Conservation (phyloP, 37 sponge, comb jelly and placozoan species). For the Theonella swinhoei region DNA sequence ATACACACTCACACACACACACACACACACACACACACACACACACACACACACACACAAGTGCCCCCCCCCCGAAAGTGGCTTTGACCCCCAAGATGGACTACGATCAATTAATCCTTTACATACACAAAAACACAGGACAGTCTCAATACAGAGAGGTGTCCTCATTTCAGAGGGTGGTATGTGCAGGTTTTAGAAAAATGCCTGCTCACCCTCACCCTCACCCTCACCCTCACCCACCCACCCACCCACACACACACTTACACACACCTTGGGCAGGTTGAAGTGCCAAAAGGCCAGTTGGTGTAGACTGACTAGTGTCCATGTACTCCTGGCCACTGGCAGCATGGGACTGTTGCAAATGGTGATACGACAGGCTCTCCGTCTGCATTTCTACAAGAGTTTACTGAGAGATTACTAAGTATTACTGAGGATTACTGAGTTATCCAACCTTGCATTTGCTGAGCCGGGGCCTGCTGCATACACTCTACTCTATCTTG, state of each 20-base stretch:
- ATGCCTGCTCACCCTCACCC: slow-evolving; percentile 7
- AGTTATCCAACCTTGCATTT: neutral
- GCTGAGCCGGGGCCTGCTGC: neutral
- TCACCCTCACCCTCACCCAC: neutral
- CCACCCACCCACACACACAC: slow-evolving; percentile 14
- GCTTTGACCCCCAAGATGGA: too few relatives aligned
- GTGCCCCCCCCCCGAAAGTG: neutral
- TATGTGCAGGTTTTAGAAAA: neutral
- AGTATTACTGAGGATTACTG: too few relatives aligned
- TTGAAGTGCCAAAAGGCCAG: too few relatives aligned
- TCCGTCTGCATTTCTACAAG: neutral
- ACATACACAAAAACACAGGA: too few relatives aligned
- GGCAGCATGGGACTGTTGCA: neutral
- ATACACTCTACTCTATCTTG: neutral
- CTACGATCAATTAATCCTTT: too few relatives aligned
- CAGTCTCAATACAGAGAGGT: too few relatives aligned
- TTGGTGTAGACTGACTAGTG: neutral
- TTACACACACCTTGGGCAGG: slow-evolving; percentile 2
- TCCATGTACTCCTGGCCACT: neutral
- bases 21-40: slow-evolving; percentile 30
- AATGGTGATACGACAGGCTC: neutral
- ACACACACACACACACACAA: neutral
- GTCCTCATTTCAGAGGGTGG: too few relatives aligned
- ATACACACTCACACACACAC: slow-evolving; percentile 37
- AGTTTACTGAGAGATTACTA: neutral